Percentiles rank a stretch among this genome's conserved stretches.
These are phyloP conservation scores for Nyleta sp. DNA, from an alignment of 2,888 invertebrate genomes.

Conservation along the genomic window DNA sequence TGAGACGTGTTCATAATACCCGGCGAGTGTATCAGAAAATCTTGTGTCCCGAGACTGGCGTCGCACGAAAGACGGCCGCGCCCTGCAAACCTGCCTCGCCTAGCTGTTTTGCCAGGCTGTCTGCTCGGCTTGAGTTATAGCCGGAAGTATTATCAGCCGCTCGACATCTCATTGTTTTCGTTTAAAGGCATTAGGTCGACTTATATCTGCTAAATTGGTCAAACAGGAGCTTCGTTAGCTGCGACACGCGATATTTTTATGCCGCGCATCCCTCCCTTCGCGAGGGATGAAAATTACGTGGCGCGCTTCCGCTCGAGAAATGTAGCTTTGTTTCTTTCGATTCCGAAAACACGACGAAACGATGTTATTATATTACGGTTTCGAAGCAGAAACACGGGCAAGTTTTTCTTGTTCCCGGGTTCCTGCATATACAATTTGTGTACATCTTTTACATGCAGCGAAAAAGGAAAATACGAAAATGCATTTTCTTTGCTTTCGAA, in stretches of 20 bases:
- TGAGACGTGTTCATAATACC: slow-evolving; percentile 37
- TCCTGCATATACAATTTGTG: too few species aligned
- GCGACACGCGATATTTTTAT: slow-evolving; percentile 58
- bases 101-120: slow-evolving; percentile 61
- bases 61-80: slow-evolving; percentile 67
- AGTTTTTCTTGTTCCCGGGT: too few species aligned
- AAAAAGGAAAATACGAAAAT: too few species aligned
- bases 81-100: slow-evolving; percentile 67
- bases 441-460: too few species aligned
- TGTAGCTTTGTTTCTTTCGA: too few species aligned
- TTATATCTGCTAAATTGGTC: slow-evolving; percentile 66
- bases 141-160: slow-evolving; percentile 76
- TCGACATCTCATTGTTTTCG: slow-evolving; percentile 75
- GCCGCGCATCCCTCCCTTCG: slow-evolving; percentile 22
- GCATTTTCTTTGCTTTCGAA: too few species aligned
- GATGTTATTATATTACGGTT: too few species aligned
- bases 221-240: slow-evolving; percentile 65
- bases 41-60: slow-evolving; percentile 66
- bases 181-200: slow-evolving; percentile 72
- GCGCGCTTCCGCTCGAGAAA: too few species aligned
- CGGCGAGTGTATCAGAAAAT: slow-evolving; percentile 68
- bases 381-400: too few species aligned
- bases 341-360: too few species aligned
- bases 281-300: slow-evolving; percentile 21
- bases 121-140: slow-evolving; percentile 71